A percentile compares a stretch with the other conserved stretches of the same genome.
Conservation (phyloP, 2,888 invertebrate genomes). For the Nasonovia ribisnigri region DNA sequence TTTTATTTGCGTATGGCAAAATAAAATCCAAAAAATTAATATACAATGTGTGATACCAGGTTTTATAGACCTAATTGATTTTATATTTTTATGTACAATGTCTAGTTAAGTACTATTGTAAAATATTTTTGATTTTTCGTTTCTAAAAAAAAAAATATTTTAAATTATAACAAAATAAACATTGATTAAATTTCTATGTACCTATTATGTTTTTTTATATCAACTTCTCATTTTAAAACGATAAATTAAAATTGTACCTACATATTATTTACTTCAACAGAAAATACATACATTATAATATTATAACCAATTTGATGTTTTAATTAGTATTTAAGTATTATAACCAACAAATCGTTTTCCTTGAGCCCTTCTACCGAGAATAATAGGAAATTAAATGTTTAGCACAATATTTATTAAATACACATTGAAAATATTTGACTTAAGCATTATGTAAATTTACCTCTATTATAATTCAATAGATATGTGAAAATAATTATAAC, state of each 20-base stretch:
- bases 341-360: background rate
- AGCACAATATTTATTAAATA: background rate
- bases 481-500: background rate
- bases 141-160: background rate
- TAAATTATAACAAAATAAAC: background rate
- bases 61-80: background rate
- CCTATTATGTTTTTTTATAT: background rate
- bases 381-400: background rate
- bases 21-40: background rate
- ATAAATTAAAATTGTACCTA: background rate
- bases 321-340: background rate
- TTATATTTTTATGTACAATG: background rate
- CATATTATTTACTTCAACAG: background rate
- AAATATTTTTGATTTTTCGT: conserved; percentile 19
- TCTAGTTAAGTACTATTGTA: background rate
- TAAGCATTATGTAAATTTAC: background rate
- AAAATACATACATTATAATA: background rate
- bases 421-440: background rate
- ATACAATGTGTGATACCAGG: background rate
- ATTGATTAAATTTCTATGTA: background rate
- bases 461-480: background rate
- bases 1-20: background rate
- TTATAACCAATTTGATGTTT: background rate
- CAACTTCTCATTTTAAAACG: background rate
- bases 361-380: background rate